Evolutionary conservation across 2,888 invertebrate species (phyloP), one percentile per base, ranked within the genome.

Genomic region (Papilio gigon): DNA sequence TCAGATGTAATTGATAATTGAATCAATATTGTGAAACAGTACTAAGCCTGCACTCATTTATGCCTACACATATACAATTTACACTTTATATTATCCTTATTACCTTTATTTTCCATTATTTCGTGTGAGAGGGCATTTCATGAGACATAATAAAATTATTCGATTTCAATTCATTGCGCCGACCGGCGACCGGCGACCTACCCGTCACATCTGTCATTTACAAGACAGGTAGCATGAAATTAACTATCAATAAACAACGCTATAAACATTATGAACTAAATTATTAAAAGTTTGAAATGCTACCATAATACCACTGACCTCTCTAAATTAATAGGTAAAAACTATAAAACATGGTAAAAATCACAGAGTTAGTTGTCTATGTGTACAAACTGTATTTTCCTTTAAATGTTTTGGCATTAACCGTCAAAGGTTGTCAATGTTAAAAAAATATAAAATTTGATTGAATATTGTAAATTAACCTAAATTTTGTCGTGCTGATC

Each of bases 61-160:
- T 44, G 8, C 30, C 30, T n/a, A 4, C n/a, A 40, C 4, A 40
- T n/a, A n/a, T n/a, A 5, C n/a, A 14, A n/a, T 40, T 0, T 47
- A 0, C 17, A 17, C 6, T 33, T 33, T 5, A 33, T 33, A 1
- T 35, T 2, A 35, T 35, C 11, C 11, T 9, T 35, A 42, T 47
- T 47, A 47, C 47, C 47, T 47, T 47, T 47, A 22, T 22, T 47
- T 11, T 47, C 47, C 47, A 47, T 47, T 22, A 47, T 47, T 47
- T n/a, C 8, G 1, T 17, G 20, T 20, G 17, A 5, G 17, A 1
- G 11, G 20, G 20, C 11, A 22, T 47, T 4, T 22, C 9, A 47
- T 4, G 2, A 22, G 11, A 20, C 3, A 22, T 22, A 8, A 20
- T 14, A 47, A 3, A 22, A 22, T 47, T 22, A 22, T 47, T 22